Evolutionary conservation across 1,140 invertebrate genomes (phyloP).

Genomic region (Drusus annulatus): DNA sequence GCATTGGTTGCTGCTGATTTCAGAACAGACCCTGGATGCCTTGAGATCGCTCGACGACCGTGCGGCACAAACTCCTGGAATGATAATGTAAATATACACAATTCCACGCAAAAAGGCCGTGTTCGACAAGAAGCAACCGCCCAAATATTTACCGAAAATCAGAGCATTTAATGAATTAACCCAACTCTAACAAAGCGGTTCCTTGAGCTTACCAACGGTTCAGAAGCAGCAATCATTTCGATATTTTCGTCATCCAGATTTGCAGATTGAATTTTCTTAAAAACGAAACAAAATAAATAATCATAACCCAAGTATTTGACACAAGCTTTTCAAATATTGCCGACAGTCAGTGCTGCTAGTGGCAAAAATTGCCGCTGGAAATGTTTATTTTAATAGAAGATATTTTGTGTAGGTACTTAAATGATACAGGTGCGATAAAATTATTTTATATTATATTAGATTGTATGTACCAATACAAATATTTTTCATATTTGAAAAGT

Average conservation of each 20-base stretch:
- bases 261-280: conserved; percentile 60
- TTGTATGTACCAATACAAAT: no score
- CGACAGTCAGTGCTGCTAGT: neutral
- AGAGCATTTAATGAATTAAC: neutral
- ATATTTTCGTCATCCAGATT: conserved; percentile 85
- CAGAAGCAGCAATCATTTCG: conserved; percentile 85
- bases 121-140: no score
- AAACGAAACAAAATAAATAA: conserved; percentile 34
- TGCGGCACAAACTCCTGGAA: conserved; percentile 90
- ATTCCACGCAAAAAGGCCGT: no score
- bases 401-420: neutral
- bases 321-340: conserved; percentile 19
- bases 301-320: conserved; percentile 43
- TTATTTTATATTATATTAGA: no score
- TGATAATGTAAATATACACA: neutral
- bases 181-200: neutral
- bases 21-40: conserved; percentile 79
- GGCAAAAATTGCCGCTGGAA: neutral
- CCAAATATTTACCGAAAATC: neutral
- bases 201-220: conserved; percentile 78
- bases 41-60: conserved; percentile 84
- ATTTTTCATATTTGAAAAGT: no score
- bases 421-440: neutral
- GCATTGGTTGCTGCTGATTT: conserved; percentile 66
- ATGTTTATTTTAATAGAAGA: neutral